Evolutionary conservation across 2,888 invertebrate genomes (phyloP).

Genomic region (Drosophila mulleri): DNA sequence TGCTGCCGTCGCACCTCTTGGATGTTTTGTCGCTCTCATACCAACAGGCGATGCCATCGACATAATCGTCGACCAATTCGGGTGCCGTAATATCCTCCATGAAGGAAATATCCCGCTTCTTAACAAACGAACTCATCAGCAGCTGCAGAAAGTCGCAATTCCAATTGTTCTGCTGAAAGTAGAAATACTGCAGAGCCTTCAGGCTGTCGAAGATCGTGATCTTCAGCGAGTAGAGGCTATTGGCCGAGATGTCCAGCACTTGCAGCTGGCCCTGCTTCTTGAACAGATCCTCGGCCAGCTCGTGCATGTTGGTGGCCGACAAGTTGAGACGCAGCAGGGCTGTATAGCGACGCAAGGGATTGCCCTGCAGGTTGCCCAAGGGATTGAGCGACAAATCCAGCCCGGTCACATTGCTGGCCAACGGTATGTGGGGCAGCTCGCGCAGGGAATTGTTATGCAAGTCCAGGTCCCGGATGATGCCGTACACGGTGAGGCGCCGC

Average conservation of each 20-base stretch:
- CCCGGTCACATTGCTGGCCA: conserved; percentile 78
- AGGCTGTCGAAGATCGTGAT: conserved; percentile 82
- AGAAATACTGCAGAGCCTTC: conserved; percentile 82
- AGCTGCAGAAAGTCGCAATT: conserved; percentile 83
- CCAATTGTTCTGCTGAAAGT: conserved; percentile 84
- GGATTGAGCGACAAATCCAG: conserved; percentile 82
- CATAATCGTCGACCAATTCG: conserved; percentile 83
- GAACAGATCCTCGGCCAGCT: conserved; percentile 81
- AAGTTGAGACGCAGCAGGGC: conserved; percentile 78
- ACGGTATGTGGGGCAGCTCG: conserved; percentile 82
- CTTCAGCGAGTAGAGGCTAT: conserved; percentile 81
- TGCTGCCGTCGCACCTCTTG: conserved; percentile 73
- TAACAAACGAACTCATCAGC: conserved; percentile 83
- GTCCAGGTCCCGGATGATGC: conserved; percentile 77
- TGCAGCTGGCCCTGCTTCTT: conserved; percentile 81
- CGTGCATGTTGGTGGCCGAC: conserved; percentile 79
- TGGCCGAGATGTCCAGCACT: conserved; percentile 81
- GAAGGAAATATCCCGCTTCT: conserved; percentile 81
- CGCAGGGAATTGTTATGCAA: conserved; percentile 82
- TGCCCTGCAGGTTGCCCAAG: conserved; percentile 78
- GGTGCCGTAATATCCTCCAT: conserved; percentile 82
- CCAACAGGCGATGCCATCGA: conserved; percentile 84
- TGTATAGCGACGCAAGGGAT: conserved; percentile 79
- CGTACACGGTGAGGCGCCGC: conserved; percentile 78
- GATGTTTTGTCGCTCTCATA: conserved; percentile 80